These are phyloP conservation scores for Oligia latruncula DNA, from an alignment of 2,888 invertebrate genomes.

Conservation along the genomic window DNA sequence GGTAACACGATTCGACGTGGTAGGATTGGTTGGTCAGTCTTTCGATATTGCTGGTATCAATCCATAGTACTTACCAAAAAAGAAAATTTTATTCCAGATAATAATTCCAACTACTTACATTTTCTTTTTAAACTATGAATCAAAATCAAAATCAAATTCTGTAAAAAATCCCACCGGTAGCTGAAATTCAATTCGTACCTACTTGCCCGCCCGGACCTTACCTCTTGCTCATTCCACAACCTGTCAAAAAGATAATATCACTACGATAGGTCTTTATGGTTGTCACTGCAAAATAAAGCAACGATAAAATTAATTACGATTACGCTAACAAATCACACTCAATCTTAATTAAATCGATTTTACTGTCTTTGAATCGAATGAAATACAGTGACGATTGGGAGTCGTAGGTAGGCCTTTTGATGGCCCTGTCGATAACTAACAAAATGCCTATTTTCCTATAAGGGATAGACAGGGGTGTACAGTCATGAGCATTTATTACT, in stretches of 20 bases:
- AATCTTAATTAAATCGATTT: slow-evolving; percentile 49
- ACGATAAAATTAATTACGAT: slow-evolving; percentile 33
- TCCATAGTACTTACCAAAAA: background rate
- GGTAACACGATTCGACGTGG: background rate
- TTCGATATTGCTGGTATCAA: background rate
- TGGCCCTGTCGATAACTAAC: slow-evolving; percentile 2
- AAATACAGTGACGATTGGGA: slow-evolving; percentile 3
- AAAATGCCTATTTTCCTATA: background rate
- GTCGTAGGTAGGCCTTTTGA: background rate
- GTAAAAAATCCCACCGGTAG: no score
- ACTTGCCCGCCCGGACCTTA: background rate
- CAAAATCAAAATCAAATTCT: no score
- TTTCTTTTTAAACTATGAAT: no score
- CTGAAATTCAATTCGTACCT: background rate
- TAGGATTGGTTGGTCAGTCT: background rate
- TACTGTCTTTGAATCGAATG: background rate
- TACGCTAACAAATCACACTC: slow-evolving; percentile 6
- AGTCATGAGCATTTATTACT: no score
- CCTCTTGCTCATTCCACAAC: background rate
- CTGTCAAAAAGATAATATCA: slow-evolving; percentile 25
- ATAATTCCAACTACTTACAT: background rate
- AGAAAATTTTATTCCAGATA: background rate
- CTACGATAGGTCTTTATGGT: background rate
- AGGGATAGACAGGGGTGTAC: background rate
- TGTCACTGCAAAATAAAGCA: slow-evolving; percentile 30